Conservation (phyloP, 2,113 vertebrate species). For the Lates calcarifer region DNA sequence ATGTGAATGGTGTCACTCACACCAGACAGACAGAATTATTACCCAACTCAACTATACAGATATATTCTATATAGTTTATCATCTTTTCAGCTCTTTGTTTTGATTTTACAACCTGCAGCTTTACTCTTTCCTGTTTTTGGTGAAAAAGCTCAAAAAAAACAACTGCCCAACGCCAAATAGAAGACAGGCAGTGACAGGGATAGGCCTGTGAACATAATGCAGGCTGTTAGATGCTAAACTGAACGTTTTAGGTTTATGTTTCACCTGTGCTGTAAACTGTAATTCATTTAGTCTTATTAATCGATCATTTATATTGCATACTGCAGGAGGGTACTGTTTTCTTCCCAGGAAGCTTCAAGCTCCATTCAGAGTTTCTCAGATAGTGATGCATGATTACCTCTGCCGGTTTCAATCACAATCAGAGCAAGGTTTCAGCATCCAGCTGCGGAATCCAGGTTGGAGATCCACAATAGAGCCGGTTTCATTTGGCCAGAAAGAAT, state of each 20-base stretch:
- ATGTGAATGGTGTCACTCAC: neutral
- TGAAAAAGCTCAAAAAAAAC: too few species aligned
- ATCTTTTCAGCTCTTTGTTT: neutral
- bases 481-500: constrained; percentile 27
- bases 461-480: constrained; percentile 5
- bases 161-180: too few species aligned
- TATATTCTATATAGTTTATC: neutral
- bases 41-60: too few species aligned
- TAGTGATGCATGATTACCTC: constrained; percentile 23
- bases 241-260: neutral
- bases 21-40: neutral
- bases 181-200: too few species aligned
- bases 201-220: too few species aligned
- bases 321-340: constrained; percentile 10
- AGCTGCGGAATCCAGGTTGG: constrained; percentile 26
- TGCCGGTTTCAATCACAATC: constrained; percentile 54
- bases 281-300: constrained; percentile 7
- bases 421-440: neutral
- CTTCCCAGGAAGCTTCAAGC: neutral
- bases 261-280: neutral
- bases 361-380: constrained; percentile 31
- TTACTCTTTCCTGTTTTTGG: too few species aligned
- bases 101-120: neutral
- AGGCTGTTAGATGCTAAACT: too few species aligned
- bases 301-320: constrained; percentile 25